Evolutionary conservation across 1,140 invertebrate genomes (phyloP).

Genomic region (Ooceraea biroi): DNA sequence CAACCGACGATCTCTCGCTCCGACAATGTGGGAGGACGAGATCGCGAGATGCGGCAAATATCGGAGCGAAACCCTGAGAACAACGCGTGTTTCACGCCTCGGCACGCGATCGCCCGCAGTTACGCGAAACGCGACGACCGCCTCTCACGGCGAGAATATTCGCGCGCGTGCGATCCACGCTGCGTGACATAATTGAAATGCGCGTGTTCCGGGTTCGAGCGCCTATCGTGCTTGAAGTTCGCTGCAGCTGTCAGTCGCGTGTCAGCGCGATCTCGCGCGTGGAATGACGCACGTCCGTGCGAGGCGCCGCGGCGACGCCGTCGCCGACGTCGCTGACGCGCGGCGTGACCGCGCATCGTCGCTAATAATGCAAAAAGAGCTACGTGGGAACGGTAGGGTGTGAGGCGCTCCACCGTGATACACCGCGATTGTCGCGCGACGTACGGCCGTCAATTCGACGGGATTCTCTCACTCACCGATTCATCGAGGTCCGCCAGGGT

Average conservation of each 20-base stretch:
- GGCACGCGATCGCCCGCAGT: neutral
- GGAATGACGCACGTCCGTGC: neutral
- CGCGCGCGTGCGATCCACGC: constrained; percentile 2
- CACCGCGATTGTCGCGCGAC: neutral
- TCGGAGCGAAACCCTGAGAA: neutral
- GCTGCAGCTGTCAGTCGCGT: neutral
- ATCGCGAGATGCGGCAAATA: constrained; percentile 66
- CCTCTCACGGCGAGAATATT: neutral
- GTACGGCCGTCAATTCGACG: constrained; percentile 22
- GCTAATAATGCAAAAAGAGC: constrained; percentile 41
- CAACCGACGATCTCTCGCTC: constrained; percentile 40
- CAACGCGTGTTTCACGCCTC: neutral
- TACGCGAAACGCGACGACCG: neutral
- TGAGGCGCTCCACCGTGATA: constrained; percentile 29
- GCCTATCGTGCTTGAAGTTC: neutral
- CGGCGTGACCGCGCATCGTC: neutral
- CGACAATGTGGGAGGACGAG: constrained; percentile 64
- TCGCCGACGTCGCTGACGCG: neutral
- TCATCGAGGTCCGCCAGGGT: constrained; percentile 44
- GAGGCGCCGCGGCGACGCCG: too few relatives aligned
- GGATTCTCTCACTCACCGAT: constrained; percentile 58
- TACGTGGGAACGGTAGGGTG: constrained; percentile 65
- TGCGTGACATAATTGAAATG: constrained; percentile 68
- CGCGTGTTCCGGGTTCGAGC: constrained; percentile 63
- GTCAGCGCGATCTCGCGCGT: neutral